These are phyloP conservation scores for Ostrea edulis DNA, from an alignment of 1,140 invertebrate species.

Conservation along the genomic window DNA sequence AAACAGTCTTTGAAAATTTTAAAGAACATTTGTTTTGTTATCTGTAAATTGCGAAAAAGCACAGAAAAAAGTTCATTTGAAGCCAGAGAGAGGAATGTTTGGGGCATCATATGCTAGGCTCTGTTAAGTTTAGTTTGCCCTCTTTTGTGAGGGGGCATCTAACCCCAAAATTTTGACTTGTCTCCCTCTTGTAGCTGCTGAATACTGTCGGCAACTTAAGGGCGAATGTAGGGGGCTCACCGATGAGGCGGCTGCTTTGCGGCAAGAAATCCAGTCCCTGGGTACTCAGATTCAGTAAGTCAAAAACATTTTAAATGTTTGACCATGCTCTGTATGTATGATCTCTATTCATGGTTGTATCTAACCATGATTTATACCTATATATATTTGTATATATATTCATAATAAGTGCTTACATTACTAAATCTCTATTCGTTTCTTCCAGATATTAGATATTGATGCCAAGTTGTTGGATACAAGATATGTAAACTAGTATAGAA, in stretches of 20 bases:
- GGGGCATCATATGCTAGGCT: background rate
- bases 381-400: background rate
- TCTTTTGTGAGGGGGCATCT: conserved; percentile 61
- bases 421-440: conserved; percentile 20
- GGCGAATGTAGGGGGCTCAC: conserved; percentile 90
- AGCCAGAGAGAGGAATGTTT: conserved; percentile 35
- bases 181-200: conserved; percentile 82
- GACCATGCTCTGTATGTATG: conserved; percentile 24
- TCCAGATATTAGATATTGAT: conserved; percentile 18
- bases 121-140: conserved; percentile 32
- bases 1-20: background rate
- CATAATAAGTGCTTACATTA: background rate
- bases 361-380: background rate
- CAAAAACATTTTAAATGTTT: conserved; percentile 52
- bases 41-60: background rate
- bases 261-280: conserved; percentile 88
- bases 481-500: background rate
- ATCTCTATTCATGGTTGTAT: background rate
- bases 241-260: conserved; percentile 91
- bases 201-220: conserved; percentile 93
- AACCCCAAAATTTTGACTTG: conserved; percentile 68
- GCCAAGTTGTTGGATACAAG: conserved; percentile 33
- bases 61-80: background rate
- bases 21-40: background rate
- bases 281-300: conserved; percentile 92